Conservation (phyloP, 2,888 invertebrate species). For the Bedellia somnulentella region DNA sequence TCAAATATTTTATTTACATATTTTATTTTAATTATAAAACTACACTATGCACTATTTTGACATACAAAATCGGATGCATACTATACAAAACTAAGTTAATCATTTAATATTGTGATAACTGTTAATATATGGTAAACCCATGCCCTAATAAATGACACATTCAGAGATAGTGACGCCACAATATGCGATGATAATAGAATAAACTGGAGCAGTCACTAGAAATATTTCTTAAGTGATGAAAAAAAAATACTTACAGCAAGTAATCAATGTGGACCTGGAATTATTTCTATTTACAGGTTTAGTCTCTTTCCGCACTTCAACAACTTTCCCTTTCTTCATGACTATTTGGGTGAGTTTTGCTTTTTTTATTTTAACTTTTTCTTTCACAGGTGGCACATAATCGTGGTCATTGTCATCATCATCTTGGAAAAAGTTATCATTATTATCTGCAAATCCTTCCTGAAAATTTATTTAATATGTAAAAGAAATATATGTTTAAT, state of each 20-base stretch:
- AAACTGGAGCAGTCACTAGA: too few relatives aligned
- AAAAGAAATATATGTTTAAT: constrained; percentile 1
- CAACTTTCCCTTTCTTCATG: constrained; percentile 37
- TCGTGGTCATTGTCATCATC: constrained; percentile 41
- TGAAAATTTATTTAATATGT: constrained; percentile 17
- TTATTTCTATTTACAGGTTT: constrained; percentile 20
- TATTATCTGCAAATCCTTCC: constrained; percentile 39
- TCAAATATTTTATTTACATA: too few relatives aligned
- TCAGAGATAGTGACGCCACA: too few relatives aligned
- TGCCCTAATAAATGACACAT: too few relatives aligned
- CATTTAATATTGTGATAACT: too few relatives aligned
- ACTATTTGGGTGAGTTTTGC: constrained; percentile 40
- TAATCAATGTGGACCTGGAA: constrained; percentile 35
- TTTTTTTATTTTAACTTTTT: constrained; percentile 33
- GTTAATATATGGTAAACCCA: too few relatives aligned
- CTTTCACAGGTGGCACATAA: constrained; percentile 31
- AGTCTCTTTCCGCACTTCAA: constrained; percentile 34
- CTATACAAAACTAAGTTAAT: too few relatives aligned
- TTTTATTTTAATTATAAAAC: too few relatives aligned
- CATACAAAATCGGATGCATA: too few relatives aligned
- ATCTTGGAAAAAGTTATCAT: constrained; percentile 33
- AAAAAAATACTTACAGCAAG: constrained; percentile 36
- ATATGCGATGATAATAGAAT: too few relatives aligned
- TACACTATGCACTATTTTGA: too few relatives aligned
- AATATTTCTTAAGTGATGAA: too few relatives aligned